phyloP scores from a whole-genome alignment of 1,140 invertebrate genomes.

The Littorina saxatilis region DNA sequence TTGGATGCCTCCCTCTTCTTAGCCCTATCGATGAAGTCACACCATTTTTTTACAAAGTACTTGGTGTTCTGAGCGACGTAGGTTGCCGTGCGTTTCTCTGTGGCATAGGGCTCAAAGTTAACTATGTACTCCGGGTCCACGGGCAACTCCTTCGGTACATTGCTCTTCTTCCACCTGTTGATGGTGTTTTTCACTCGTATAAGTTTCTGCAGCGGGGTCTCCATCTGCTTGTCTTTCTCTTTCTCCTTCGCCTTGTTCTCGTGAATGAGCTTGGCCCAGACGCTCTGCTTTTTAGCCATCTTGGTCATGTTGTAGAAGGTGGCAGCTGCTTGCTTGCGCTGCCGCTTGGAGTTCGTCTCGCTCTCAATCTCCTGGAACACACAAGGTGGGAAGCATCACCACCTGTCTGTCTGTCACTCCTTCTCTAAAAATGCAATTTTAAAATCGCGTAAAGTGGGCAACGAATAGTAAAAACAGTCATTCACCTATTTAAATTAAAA shows the following conservation, averaged over 20 bases:
- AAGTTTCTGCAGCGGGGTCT: neutral
- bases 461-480: no score
- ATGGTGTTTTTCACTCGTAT: neutral
- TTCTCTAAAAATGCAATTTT: no score
- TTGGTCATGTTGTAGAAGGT: slow-evolving; percentile 9
- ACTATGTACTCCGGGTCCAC: neutral
- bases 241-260: slow-evolving; percentile 7
- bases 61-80: neutral
- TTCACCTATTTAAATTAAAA: no score
- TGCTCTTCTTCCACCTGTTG: neutral
- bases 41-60: no score
- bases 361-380: no score
- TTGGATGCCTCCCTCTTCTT: no score
- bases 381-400: no score
- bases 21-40: no score
- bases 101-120: neutral
- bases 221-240: neutral
- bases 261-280: neutral
- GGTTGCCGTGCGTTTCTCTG: neutral
- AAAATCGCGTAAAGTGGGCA: no score
- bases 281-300: neutral
- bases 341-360: no score
- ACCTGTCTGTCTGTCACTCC: no score
- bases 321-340: neutral
- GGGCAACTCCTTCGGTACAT: neutral